Evolutionary conservation across 2,888 invertebrate species (phyloP).

Genomic region (Lasioglossum oenotherae): DNA sequence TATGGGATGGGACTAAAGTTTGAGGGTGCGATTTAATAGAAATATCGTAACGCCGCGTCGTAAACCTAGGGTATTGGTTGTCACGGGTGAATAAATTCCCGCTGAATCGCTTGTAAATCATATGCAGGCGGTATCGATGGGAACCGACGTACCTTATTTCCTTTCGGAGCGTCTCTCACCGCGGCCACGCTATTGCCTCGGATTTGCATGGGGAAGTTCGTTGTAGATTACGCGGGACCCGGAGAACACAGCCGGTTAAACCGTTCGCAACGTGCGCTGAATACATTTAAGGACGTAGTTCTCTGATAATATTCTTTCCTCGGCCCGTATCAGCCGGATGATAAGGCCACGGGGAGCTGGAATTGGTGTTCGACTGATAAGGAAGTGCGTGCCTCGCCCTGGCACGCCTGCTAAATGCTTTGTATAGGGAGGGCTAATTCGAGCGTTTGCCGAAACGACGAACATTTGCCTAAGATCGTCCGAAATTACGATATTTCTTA

Average conservation of each 20-base stretch:
- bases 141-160: slow-evolving; percentile 42
- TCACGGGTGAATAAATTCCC: slow-evolving; percentile 43
- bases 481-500: neutral
- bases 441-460: neutral
- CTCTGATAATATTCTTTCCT: slow-evolving; percentile 54
- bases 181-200: slow-evolving; percentile 7
- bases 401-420: slow-evolving; percentile 26
- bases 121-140: slow-evolving; percentile 33
- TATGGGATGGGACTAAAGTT: neutral
- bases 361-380: slow-evolving; percentile 42
- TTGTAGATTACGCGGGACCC: slow-evolving; percentile 25
- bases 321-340: slow-evolving; percentile 18
- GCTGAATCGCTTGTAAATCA: slow-evolving; percentile 46
- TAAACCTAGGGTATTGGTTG: slow-evolving; percentile 23
- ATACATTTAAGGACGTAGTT: slow-evolving; percentile 39
- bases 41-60: slow-evolving; percentile 20
- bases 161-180: slow-evolving; percentile 21
- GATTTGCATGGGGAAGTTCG: slow-evolving; percentile 41
- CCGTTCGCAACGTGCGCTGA: slow-evolving; percentile 49
- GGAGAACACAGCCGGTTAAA: slow-evolving; percentile 29
- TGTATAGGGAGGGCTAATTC: neutral
- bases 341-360: slow-evolving; percentile 36
- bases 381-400: neutral
- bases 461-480: neutral
- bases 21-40: slow-evolving; percentile 1